Base-by-base conservation (phyloP, 2,797 vertebrate genomes). In the Enteromius argenteus region DNA sequence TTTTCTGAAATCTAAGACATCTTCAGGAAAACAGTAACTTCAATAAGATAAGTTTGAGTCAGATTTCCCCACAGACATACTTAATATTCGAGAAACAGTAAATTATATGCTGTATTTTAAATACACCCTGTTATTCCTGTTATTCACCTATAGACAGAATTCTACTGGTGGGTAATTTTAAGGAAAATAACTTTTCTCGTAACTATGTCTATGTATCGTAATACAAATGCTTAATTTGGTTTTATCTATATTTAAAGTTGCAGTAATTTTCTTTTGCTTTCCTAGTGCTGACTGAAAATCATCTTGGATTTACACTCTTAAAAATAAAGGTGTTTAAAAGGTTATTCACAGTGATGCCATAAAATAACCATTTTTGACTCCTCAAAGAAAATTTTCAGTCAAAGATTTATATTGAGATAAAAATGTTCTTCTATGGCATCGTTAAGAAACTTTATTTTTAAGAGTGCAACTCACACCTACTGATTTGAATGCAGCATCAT, bases 1-100 rank as follows among this genome's bases (percentile, higher is more conserved):
- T 80, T 64, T 56, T 51, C 69, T 69, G 71, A 86, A 79, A 84
- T 86, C 81, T 75, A 58, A 80, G 76, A 83, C 74, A 79, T 84
- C 76, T 79, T 84, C 42, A 76, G 62, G 71, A 74, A 86, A 80
- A 79, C 68, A 66, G 37, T 39, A 68, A 66, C 74, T 79, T 83
- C 80, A 86, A 46, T 74, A 79, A 83, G 49, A 80, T 56, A 68
- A 72, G 49, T 74, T 67, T 68, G 27, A 80, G 44, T 73, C 56
- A 42, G 37, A 80, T 64, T 66, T 79, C 83, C 78, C 37, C 21
- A 80, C 30, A 85, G 84, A 80, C 66, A 80, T 53, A 74, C 56
- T 74, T 60, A 68, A 75, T 71, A 77, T 81, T 37, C 35, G 2
- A 67, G 42, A 79, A 79, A 67, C 5, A 46, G 32, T 79, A 53